phyloP scores from a whole-genome alignment of 30 jellyfish, hydroid and myxozoan species.

The Aurelia aurita complex sp. Pacific region DNA sequence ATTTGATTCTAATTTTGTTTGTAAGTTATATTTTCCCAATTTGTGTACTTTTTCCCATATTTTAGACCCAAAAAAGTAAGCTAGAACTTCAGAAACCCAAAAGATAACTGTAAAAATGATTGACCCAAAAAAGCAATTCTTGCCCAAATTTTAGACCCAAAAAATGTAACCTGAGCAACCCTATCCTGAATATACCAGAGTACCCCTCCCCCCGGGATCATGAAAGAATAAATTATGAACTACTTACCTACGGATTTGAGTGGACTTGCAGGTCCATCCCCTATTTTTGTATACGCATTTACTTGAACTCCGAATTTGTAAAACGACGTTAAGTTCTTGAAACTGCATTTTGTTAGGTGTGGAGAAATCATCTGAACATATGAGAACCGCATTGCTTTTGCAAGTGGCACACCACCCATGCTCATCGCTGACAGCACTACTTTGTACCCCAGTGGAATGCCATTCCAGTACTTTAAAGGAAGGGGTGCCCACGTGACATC shows the following conservation, averaged over 20 bases:
- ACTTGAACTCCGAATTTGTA: conserved; percentile 29
- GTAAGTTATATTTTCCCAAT: too few species aligned
- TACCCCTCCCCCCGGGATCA: too few species aligned
- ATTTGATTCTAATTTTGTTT: too few species aligned
- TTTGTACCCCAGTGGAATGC: conserved; percentile 57
- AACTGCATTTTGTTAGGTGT: neutral
- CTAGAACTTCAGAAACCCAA: too few species aligned
- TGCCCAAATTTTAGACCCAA: too few species aligned
- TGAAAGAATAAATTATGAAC: neutral
- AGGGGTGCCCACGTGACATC: conserved; percentile 44
- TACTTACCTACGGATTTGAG: conserved; percentile 39
- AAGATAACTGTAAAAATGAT: too few species aligned
- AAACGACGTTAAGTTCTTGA: conserved; percentile 16
- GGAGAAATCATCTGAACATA: conserved; percentile 10
- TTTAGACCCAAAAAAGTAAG: too few species aligned
- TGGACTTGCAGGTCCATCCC: conserved; percentile 45
- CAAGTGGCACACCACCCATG: conserved; percentile 36
- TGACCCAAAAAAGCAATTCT: too few species aligned
- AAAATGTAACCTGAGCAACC: too few species aligned
- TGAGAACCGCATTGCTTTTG: neutral
- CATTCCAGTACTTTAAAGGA: conserved; percentile 36
- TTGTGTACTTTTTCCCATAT: too few species aligned
- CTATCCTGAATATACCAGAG: too few species aligned
- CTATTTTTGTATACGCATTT: conserved; percentile 28
- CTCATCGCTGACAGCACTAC: conserved; percentile 34